Evolutionary conservation across 35 echinoderm and acorn worm species (phyloP).

Genomic region (Diadema setosum): DNA sequence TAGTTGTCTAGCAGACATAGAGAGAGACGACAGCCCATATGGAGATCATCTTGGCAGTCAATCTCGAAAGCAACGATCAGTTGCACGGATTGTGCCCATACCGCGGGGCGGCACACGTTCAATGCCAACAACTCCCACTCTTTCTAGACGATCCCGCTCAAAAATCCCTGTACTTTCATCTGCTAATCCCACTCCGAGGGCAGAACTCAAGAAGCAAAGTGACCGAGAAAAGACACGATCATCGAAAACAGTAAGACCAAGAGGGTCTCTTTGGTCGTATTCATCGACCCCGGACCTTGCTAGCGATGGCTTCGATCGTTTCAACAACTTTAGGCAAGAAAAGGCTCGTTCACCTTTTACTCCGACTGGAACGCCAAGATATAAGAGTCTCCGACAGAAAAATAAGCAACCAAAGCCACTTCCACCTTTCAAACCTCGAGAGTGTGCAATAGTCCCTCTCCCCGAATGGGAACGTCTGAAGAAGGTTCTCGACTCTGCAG

Average conservation of each 20-base stretch:
- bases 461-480: background rate
- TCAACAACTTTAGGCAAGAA: background rate
- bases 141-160: background rate
- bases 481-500: background rate
- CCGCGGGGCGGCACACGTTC: background rate
- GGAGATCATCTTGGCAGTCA: background rate
- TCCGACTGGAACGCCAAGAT: background rate
- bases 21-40: background rate
- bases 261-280: background rate
- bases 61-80: background rate
- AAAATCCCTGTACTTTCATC: background rate
- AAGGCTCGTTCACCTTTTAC: background rate
- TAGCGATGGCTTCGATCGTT: background rate
- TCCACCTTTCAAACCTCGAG: background rate
- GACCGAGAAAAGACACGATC: background rate
- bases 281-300: background rate
- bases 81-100: background rate
- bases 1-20: background rate
- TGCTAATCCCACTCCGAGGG: background rate
- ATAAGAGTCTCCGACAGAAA: background rate
- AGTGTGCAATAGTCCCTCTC: background rate
- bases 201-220: background rate
- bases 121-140: background rate
- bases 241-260: background rate
- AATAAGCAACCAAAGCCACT: background rate